phyloP scores from a whole-genome alignment of 64 coral and sea anemone species.

The Hydrozoanthus tunicans region DNA sequence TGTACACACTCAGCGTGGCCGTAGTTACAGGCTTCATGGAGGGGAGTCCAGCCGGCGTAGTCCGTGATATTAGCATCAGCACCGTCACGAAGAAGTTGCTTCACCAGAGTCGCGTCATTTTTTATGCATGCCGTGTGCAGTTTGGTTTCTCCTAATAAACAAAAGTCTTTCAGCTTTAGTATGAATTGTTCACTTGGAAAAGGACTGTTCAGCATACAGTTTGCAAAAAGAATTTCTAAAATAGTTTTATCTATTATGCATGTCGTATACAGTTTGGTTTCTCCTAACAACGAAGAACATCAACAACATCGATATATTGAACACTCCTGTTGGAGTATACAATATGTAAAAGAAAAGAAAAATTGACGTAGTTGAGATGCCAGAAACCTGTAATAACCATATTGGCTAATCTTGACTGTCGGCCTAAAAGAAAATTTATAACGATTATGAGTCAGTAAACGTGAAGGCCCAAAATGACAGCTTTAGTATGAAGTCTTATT shows the following conservation, averaged over 20 bases:
- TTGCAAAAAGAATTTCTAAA: not conserved
- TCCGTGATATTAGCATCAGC: constrained; percentile 83
- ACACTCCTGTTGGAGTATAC: too few relatives aligned
- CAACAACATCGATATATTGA: too few relatives aligned
- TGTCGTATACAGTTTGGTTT: constrained; percentile 71
- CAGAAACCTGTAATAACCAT: too few relatives aligned
- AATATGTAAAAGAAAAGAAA: too few relatives aligned
- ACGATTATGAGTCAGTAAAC: too few relatives aligned
- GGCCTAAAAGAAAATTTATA: too few relatives aligned
- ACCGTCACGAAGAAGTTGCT: constrained; percentile 65
- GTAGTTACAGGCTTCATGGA: constrained; percentile 98
- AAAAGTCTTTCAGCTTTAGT: not conserved
- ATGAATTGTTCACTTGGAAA: not conserved
- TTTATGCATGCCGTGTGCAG: constrained; percentile 84
- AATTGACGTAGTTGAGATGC: too few relatives aligned
- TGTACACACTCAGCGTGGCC: constrained; percentile 70
- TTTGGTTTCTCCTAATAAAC: constrained; percentile 71
- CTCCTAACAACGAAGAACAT: constrained; percentile 49
- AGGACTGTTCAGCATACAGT: too few relatives aligned
- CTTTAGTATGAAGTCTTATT: too few relatives aligned
- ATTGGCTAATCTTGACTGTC: too few relatives aligned
- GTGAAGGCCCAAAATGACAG: too few relatives aligned
- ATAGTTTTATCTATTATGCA: constrained; percentile 75
- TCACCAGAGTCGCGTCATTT: constrained; percentile 63
- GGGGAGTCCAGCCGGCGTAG: constrained; percentile 89